Conservation (phyloP, 2,888 invertebrate species). For the Synanthedon tipuliformis region DNA sequence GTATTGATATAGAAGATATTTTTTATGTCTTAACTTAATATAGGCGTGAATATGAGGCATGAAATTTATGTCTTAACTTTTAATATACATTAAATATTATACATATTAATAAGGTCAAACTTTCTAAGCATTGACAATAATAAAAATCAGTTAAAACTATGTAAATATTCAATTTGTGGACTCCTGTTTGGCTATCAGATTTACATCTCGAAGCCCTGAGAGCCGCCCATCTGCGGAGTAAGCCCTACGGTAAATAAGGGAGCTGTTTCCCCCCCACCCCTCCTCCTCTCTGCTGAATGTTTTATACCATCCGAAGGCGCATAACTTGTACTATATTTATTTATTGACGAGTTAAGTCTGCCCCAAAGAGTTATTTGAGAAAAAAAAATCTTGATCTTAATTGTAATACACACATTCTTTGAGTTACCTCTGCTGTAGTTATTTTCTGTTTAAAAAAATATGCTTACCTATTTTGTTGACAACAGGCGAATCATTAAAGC, state of each 20-base stretch:
- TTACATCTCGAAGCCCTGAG: conserved; percentile 16
- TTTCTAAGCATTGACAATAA: background rate
- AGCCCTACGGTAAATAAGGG: conserved; percentile 23
- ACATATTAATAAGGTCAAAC: no score
- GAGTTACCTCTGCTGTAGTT: no score
- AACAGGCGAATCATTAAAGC: no score
- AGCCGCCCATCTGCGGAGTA: conserved; percentile 23
- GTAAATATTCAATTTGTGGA: conserved; percentile 15
- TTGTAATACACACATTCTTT: no score
- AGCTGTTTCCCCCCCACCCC: conserved; percentile 1
- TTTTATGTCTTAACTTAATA: no score
- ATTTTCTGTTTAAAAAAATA: no score
- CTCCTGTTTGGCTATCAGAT: conserved; percentile 22
- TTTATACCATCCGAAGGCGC: conserved; percentile 15
- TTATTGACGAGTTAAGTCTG: background rate
- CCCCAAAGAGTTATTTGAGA: background rate
- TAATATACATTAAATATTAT: no score
- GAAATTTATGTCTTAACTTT: no score
- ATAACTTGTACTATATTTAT: conserved; percentile 1
- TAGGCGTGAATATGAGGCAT: no score
- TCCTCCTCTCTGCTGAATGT: conserved; percentile 8
- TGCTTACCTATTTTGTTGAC: no score
- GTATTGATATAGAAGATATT: no score
- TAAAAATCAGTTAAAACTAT: conserved; percentile 9
- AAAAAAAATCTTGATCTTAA: no score